Evolutionary conservation across 2,888 invertebrate genomes (phyloP).

Genomic region (Phalera bucephala): DNA sequence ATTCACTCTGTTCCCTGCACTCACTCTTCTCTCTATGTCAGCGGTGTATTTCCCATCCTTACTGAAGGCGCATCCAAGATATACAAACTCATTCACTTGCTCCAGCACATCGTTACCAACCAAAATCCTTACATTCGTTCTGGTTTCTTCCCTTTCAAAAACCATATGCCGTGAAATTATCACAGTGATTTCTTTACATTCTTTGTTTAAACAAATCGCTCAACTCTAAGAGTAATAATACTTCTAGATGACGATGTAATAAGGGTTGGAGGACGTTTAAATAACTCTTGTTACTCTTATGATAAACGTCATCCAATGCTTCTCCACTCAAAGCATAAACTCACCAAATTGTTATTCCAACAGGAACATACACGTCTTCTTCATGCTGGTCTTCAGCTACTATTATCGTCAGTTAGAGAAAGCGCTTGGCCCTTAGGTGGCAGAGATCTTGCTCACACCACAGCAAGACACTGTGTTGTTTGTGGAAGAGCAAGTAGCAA

Average conservation of each 20-base stretch:
- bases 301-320: conserved; percentile 6
- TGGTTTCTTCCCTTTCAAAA: too few relatives aligned
- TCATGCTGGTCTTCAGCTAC: conserved; percentile 4
- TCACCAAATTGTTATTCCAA: conserved; percentile 2
- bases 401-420: neutral
- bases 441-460: conserved; percentile 1
- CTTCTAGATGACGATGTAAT: conserved; percentile 1
- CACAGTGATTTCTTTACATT: too few relatives aligned
- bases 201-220: neutral
- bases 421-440: conserved; percentile 1
- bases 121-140: too few relatives aligned
- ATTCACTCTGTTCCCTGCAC: too few relatives aligned
- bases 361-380: conserved; percentile 3
- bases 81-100: too few relatives aligned
- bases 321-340: neutral
- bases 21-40: too few relatives aligned
- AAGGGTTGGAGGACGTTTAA: conserved; percentile 5
- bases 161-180: too few relatives aligned
- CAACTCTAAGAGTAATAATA: neutral
- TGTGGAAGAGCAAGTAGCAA: neutral
- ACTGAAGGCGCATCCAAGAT: too few relatives aligned
- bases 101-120: too few relatives aligned
- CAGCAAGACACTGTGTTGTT: neutral
- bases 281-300: neutral
- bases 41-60: too few relatives aligned